Percentiles rank a stretch among this genome's conserved stretches.
These are phyloP conservation scores for Heterotis niloticus DNA, from an alignment of 2,113 vertebrate genomes.

Conservation along the genomic window DNA sequence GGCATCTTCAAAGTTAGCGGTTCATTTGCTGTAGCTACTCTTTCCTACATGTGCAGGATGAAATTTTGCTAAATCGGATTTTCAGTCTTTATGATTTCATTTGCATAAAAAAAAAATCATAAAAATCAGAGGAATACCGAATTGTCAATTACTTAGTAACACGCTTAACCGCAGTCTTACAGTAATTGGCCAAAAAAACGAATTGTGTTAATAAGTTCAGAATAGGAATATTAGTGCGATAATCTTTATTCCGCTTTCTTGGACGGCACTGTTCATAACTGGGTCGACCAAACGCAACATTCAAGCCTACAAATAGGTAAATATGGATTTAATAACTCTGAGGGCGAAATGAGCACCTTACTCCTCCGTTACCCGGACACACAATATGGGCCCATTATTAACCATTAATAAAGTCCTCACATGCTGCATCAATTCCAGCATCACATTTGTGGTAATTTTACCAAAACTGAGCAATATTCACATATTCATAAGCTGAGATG, in stretches of 20 bases:
- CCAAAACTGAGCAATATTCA: not conserved
- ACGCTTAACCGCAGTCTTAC: constrained; percentile 47
- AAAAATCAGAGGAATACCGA: constrained; percentile 48
- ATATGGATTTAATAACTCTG: constrained; percentile 6
- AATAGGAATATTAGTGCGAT: constrained; percentile 48
- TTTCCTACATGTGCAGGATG: constrained; percentile 34
- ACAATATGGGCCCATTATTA: not conserved
- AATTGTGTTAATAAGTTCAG: constrained; percentile 56
- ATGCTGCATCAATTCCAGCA: not conserved
- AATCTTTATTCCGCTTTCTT: constrained; percentile 13
- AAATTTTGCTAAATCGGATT: constrained; percentile 43
- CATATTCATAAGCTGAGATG: not conserved
- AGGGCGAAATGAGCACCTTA: constrained; percentile 7
- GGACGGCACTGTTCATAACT: constrained; percentile 11
- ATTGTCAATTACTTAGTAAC: constrained; percentile 55
- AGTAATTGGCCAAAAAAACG: constrained; percentile 49
- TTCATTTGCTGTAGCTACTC: constrained; percentile 32
- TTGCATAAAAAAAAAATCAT: constrained; percentile 51
- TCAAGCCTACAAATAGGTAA: constrained; percentile 9
- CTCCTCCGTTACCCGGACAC: not conserved
- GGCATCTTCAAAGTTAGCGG: constrained; percentile 30
- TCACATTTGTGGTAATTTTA: not conserved
- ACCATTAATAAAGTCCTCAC: constrained; percentile 3
- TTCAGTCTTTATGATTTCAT: constrained; percentile 46
- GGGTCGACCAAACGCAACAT: constrained; percentile 1